A percentile compares a stretch with the other conserved stretches of the same genome.
Evolutionary conservation across 2,113 vertebrate genomes (phyloP).

Genomic region (Oceanodroma tethys): DNA sequence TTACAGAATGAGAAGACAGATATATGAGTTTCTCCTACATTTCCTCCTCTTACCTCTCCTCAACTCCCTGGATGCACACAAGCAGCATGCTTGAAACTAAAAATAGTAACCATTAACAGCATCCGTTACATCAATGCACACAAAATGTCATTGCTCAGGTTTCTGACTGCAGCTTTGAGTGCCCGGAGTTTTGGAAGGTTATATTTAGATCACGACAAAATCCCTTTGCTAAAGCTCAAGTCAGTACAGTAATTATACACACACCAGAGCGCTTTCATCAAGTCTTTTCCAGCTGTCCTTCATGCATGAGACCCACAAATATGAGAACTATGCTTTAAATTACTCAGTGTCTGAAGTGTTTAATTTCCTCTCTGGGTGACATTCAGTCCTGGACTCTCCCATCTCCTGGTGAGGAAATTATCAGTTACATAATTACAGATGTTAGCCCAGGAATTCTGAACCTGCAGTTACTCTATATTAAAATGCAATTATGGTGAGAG

Average conservation of each 20-base stretch:
- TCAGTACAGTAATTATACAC: conserved; percentile 11
- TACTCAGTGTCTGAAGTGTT: conserved; percentile 21
- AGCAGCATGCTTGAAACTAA: not conserved
- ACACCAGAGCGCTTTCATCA: not conserved
- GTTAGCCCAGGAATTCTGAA: conserved; percentile 34
- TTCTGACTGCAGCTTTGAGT: not conserved
- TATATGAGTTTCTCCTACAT: not conserved
- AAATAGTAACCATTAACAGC: not conserved
- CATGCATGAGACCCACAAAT: not conserved
- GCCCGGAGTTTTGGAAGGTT: not conserved
- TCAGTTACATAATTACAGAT: conserved; percentile 52
- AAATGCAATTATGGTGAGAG: conserved; percentile 19
- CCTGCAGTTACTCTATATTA: not conserved
- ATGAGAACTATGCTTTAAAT: conserved; percentile 36
- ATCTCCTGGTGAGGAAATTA: conserved; percentile 40
- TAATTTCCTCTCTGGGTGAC: conserved; percentile 61
- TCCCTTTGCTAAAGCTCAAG: not conserved
- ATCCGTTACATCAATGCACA: not conserved
- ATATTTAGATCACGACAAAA: conserved; percentile 34
- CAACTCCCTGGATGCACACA: not conserved
- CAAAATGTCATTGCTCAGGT: not conserved
- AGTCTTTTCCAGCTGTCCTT: conserved; percentile 19
- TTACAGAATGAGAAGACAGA: not conserved
- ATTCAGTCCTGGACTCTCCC: conserved; percentile 14
- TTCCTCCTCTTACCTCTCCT: not conserved